These are phyloP conservation scores for Aromia moschata DNA, from an alignment of 2,888 invertebrate species.

Conservation along the genomic window DNA sequence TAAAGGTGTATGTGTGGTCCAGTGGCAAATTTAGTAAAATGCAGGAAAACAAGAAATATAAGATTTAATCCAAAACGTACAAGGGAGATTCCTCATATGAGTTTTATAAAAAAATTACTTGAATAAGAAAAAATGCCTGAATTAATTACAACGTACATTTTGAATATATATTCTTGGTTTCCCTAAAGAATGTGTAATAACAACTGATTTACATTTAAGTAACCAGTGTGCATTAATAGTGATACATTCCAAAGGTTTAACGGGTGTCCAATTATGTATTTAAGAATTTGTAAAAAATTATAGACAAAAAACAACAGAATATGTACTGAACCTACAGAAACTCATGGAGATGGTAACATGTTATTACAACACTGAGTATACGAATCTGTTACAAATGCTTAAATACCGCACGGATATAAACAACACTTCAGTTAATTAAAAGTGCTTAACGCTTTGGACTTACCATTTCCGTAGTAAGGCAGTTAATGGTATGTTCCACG, in stretches of 20 bases:
- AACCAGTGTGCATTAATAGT: slow-evolving; percentile 41
- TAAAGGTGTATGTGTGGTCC: slow-evolving; percentile 20
- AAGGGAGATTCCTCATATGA: no score
- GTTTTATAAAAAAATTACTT: no score
- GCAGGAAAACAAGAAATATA: slow-evolving; percentile 1
- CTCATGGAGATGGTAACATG: no score
- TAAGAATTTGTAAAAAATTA: slow-evolving; percentile 16
- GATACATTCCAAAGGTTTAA: not conserved
- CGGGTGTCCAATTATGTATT: slow-evolving; percentile 4
- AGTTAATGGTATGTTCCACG: slow-evolving; percentile 79
- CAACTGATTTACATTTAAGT: slow-evolving; percentile 57
- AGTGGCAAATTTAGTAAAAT: slow-evolving; percentile 12
- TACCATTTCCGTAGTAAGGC: slow-evolving; percentile 87
- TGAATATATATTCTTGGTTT: slow-evolving; percentile 12
- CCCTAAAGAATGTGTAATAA: slow-evolving; percentile 54
- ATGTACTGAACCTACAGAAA: no score
- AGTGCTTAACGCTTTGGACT: slow-evolving; percentile 61
- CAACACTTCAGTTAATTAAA: not conserved
- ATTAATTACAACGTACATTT: not conserved
- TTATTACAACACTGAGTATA: no score
- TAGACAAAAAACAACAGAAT: not conserved
- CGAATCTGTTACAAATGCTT: slow-evolving; percentile 16
- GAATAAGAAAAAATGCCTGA: not conserved
- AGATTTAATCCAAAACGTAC: not conserved
- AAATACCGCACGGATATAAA: not conserved